Base-by-base conservation (phyloP, 2,797 vertebrate genomes). In the Lacerta bilineata region DNA sequence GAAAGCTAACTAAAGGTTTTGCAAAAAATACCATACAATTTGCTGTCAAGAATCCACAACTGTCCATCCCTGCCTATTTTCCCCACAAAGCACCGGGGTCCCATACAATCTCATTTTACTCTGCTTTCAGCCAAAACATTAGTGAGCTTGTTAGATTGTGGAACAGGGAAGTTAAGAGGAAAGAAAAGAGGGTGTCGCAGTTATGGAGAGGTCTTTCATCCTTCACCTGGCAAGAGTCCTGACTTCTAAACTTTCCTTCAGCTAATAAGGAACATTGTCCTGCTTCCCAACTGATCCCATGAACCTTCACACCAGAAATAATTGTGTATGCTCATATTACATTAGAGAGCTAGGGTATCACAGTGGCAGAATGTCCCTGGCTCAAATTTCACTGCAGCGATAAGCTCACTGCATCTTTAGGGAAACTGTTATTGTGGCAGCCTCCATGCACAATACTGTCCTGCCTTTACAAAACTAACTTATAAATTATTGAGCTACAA, bases 211-310 rank as follows among this genome's bases (percentile, higher is more conserved):
- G 13, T 72, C 10, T 1, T 64, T 77, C 39, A 29, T 61, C 29
- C 81, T 59, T 2, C 0, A 0, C 36, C 79, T 84, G 61, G 78
- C 66, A 29, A 27, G 66, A 91, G 75, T n/a, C 15, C 86, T 23
- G 46, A 4, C 41, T 10, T 46, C 46, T 29, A 17, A 29, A 50
- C 6, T 71, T 80, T 85, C n/a, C 33, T 72, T 29, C 59, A 50
- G 59, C 17, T 61, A 59, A 64, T n/a, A 76, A 80, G 85, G 72
- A 36, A 71, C 55, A 8, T 25, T 18, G 15, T 76, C 10, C 41
- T 29, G 0, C 46, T 66, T 13, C 68, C 15, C 0, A 1, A 33
- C n/a, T 20, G 1, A 71, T 83, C 64, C 64, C 41, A 29, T 10
- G 20, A 46, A 41, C 43, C 25, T 46, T 9, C 8, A 33, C 69